phyloP scores from a whole-genome alignment of 2,888 invertebrate species.

The Tetheella fluctuosa region DNA sequence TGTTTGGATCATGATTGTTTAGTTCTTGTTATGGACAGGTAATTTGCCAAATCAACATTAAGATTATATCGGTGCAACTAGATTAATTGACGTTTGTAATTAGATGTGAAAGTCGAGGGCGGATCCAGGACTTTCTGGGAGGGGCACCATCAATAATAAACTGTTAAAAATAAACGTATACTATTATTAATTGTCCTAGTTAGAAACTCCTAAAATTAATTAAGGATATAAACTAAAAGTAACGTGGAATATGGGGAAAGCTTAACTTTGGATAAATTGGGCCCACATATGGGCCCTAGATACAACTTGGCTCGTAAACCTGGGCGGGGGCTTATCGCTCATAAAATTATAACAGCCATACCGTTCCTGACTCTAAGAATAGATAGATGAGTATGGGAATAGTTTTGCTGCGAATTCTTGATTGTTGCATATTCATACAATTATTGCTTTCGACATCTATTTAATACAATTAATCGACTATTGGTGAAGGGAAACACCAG shows the following conservation, averaged over 20 bases:
- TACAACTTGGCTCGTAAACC: slow-evolving; percentile 13
- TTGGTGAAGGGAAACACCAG: too few relatives aligned
- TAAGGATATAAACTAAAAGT: not conserved
- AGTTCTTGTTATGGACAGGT: not conserved
- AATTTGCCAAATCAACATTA: not conserved
- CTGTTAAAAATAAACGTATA: too few relatives aligned
- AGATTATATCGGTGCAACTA: not conserved
- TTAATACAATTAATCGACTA: too few relatives aligned
- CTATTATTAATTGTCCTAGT: too few relatives aligned
- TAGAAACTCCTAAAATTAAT: not conserved
- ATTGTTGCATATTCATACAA: too few relatives aligned
- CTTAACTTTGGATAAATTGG: not conserved
- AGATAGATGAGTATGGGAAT: not conserved
- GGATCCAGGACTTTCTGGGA: too few relatives aligned
- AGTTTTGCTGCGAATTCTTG: not conserved
- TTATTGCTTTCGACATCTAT: too few relatives aligned
- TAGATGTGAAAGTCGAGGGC: not conserved
- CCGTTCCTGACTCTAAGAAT: slow-evolving; percentile 6
- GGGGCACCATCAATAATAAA: too few relatives aligned
- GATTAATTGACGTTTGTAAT: not conserved
- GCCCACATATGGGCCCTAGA: slow-evolving; percentile 5
- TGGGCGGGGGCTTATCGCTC: slow-evolving; percentile 7
- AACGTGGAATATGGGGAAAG: not conserved
- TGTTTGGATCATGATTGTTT: not conserved
- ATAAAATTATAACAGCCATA: slow-evolving; percentile 9